Conservation (phyloP, 2,888 invertebrate genomes). For the Brenthis hecate region DNA sequence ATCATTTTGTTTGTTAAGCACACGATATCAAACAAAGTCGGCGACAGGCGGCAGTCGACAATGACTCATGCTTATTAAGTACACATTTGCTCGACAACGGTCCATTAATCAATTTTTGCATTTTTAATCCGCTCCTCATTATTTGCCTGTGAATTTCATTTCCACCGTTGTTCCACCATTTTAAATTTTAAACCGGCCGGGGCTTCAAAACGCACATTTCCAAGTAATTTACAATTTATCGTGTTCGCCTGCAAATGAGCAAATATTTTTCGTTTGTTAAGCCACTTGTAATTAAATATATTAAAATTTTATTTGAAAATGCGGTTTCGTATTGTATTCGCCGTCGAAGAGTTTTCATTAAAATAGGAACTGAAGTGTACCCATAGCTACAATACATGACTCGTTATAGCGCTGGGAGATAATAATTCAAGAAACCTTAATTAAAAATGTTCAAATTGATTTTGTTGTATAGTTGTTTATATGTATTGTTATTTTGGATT, state of each 20-base stretch:
- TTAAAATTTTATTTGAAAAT: conserved; percentile 64
- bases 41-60: conserved; percentile 45
- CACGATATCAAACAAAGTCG: conserved; percentile 35
- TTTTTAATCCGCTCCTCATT: conserved; percentile 80
- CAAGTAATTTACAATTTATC: conserved; percentile 81
- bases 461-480: too few relatives aligned
- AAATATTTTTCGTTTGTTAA: conserved; percentile 76
- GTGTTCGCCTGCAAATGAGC: conserved; percentile 76
- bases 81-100: conserved; percentile 72
- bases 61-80: conserved; percentile 60
- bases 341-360: conserved; percentile 51
- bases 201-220: conserved; percentile 70
- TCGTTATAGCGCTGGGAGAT: too few relatives aligned
- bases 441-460: too few relatives aligned
- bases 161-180: conserved; percentile 68
- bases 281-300: conserved; percentile 75
- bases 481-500: too few relatives aligned
- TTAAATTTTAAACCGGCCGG: conserved; percentile 69
- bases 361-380: conserved; percentile 43
- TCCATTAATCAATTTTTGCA: conserved; percentile 81
- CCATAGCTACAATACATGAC: conserved; percentile 10
- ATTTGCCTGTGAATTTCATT: conserved; percentile 76
- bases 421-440: too few relatives aligned
- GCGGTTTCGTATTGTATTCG: conserved; percentile 56
- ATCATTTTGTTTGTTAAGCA: background rate